Evolutionary conservation across 2,113 vertebrate genomes (phyloP), one percentile per base, ranked within the genome.

Genomic region (Petroica traversi): DNA sequence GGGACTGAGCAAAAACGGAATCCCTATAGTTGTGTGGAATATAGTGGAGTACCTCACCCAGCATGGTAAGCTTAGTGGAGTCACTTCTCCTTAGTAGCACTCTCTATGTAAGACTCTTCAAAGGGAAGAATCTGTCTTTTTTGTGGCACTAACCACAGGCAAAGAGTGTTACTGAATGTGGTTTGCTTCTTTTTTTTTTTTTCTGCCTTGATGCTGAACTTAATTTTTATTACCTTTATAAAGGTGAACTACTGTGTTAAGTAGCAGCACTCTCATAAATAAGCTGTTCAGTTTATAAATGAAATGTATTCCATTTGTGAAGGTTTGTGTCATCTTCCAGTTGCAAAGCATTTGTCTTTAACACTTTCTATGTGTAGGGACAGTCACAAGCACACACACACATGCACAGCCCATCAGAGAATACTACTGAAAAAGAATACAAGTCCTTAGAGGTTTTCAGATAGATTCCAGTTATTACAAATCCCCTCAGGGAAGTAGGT

Each of bases 41-140:
- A 97, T 99, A 97, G 99, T 99, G 11, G 98, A 98, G 92, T 98
- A 99, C 93, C 97, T 99, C 34, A 78, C 94, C 67, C 92, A 97
- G 68, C 96, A 99, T 24, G 99, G 99, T 99, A 96, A 98, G 97
- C 36, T 51, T 43, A 31, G 55, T 13, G 24, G 52, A 45, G 23
- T 76, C 24, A 33, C 55, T 59, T 91, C 34, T 85, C 12, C 52
- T 63, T 84, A 28, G 45, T 16, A 54, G 38, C 19, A 29, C 7
- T 73, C 15, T n/a, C 17, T 40, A 12, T 63, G 31, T 25, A 40
- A 61, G 12, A 28, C 22, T 62, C 41, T 91, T 88, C 41, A 69
- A 64, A 88, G 59, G 38, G 34, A 85, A 33, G 8, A 36, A 52
- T 61, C 36, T 2, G 1, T 36, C 17, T 19, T 25, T 82, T 43